Percentiles rank a stretch among this genome's conserved stretches.
These are phyloP conservation scores for Leucania comma DNA, from an alignment of 2,888 invertebrate genomes.

Conservation along the genomic window DNA sequence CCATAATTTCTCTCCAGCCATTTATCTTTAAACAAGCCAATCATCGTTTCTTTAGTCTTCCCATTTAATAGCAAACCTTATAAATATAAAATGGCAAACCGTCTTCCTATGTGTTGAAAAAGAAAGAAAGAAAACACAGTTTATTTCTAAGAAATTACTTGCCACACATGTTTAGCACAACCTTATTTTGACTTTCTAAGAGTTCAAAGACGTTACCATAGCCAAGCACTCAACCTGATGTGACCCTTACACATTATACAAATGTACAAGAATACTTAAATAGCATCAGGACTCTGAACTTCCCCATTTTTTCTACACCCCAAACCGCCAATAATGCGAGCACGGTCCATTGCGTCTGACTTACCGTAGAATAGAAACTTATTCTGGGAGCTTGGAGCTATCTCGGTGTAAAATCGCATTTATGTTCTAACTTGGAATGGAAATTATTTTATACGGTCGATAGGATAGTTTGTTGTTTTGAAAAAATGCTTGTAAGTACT, in stretches of 20 bases:
- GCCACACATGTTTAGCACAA: neutral
- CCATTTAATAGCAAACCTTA: neutral
- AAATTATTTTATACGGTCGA: conserved; percentile 24
- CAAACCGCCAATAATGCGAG: conserved; percentile 71
- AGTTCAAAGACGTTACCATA: conserved; percentile 22
- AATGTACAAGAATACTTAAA: conserved; percentile 59
- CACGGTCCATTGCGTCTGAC: conserved; percentile 67
- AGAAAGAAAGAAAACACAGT: neutral
- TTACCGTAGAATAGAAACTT: conserved; percentile 56
- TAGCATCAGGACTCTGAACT: conserved; percentile 37
- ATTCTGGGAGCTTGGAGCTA: conserved; percentile 58
- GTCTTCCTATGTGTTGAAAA: neutral
- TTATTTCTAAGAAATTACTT: neutral
- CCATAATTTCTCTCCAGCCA: too few relatives aligned
- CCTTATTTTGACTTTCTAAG: neutral
- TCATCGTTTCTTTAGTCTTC: neutral
- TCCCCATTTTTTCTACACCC: conserved; percentile 65
- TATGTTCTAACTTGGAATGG: conserved; percentile 11
- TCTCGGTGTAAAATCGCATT: conserved; percentile 46
- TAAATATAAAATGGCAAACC: neutral
- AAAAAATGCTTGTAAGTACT: conserved; percentile 2
- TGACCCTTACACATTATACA: conserved; percentile 40
- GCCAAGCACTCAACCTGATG: conserved; percentile 43
- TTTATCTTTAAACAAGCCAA: too few relatives aligned
- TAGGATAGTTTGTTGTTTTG: conserved; percentile 7